Base-by-base conservation (phyloP, 2,113 vertebrate genomes). In the Phrynosoma platyrhinos region DNA sequence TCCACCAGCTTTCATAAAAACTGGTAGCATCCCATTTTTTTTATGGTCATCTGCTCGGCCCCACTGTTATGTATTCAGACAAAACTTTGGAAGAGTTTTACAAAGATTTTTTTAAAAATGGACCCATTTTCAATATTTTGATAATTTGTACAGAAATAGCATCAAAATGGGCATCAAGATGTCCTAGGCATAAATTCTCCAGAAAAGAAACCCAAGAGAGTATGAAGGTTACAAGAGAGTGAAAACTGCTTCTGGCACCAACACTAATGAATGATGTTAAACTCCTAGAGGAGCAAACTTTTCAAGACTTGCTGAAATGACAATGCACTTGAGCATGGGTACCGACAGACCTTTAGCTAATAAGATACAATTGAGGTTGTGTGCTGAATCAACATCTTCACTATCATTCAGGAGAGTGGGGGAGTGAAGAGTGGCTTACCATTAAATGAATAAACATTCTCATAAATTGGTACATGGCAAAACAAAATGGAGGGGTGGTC, bases 231-330 rank as follows among this genome's bases (percentile, higher is more conserved):
- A 30, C 12, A 32, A 30, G 25, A 58, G 9, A 78, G 36, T 36
- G 32, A 42, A 77, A 25, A 13, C 64, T 83, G 32, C 23, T 78
- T 42, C 40, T 83, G 42, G 30, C 9, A 87, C 23, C 62, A 52
- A 32, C 9, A 76, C 47, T 52, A 62, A 66, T 27, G 23, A 21
- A 82, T 83, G 8, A 25, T 69, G 55, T 16, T 52, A 86, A 75
- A 32, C 71, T 89, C 90, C 79, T 32, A 8, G 91, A 93, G 18
- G 87, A 79, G 62, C 1, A 23, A 92, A 81, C 25, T 5, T 72
- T 85, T 83, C 88, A 89, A 87, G 87, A 71, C 68, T 3, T 21
- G 6, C 58, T 72, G 47, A 82, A 81, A 42, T 20, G 30, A 36
- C 66, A 21, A 80, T 10, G 40, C 53, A 36, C 0, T 6, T 30